phyloP scores from a whole-genome alignment of 2,113 vertebrate genomes.

The Erythrocercus mccallii region DNA sequence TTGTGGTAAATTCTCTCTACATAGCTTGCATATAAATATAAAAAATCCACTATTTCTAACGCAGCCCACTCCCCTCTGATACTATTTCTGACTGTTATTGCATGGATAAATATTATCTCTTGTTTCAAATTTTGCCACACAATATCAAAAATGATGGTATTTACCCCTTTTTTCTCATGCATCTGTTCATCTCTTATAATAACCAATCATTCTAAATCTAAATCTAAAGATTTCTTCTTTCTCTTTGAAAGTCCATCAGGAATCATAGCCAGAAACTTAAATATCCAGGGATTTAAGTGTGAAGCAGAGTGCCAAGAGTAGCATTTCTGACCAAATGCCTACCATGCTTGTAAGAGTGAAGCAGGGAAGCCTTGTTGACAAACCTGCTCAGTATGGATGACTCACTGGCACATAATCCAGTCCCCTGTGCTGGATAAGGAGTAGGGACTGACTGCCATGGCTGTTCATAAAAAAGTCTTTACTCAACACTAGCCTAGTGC shows the following conservation, averaged over 20 bases:
- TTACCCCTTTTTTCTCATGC: not conserved
- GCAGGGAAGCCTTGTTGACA: not conserved
- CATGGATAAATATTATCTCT: not conserved
- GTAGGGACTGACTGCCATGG: not conserved
- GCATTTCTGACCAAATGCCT: not conserved
- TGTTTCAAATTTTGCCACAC: not conserved
- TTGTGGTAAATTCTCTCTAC: not conserved
- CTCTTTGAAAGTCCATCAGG: not conserved
- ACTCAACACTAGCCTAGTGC: not conserved
- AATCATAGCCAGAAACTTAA: not conserved
- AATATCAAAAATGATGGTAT: not conserved
- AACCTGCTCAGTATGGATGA: not conserved
- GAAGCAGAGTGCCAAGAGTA: not conserved
- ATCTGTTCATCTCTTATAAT: not conserved
- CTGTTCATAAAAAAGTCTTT: not conserved
- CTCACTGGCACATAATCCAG: not conserved
- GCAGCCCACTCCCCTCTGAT: not conserved
- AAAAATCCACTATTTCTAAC: not conserved
- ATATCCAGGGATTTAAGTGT: not conserved
- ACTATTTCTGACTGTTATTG: not conserved
- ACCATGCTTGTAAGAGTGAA: not conserved
- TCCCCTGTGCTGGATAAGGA: not conserved
- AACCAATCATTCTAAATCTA: not conserved
- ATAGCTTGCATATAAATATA: not conserved
- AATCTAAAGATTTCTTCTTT: not conserved